phyloP scores from a whole-genome alignment of 2,797 vertebrate species.

The Chelon labrosus region DNA sequence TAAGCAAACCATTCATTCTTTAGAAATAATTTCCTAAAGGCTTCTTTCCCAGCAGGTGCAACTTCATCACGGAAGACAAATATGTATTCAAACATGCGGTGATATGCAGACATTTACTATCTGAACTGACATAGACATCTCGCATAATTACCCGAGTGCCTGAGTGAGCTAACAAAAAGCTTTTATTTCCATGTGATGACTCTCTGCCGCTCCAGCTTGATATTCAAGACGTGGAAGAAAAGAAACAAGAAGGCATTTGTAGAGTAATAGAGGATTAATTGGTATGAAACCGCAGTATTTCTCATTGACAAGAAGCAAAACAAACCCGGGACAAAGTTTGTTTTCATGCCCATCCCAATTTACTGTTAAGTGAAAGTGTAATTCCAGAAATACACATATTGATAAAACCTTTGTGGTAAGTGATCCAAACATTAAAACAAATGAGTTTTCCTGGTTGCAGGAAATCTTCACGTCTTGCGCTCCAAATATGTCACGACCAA shows the following conservation, averaged over 20 bases:
- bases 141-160: constrained; percentile 37
- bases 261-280: background rate
- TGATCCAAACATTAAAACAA: too few relatives aligned
- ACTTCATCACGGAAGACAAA: constrained; percentile 45
- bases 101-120: constrained; percentile 38
- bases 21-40: constrained; percentile 9
- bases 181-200: constrained; percentile 17
- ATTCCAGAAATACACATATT: too few relatives aligned
- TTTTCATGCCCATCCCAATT: background rate
- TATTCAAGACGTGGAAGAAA: background rate
- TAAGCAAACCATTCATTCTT: background rate
- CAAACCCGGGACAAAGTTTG: background rate
- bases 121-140: constrained; percentile 24
- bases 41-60: constrained; percentile 13
- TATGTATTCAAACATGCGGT: constrained; percentile 37
- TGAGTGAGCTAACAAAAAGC: constrained; percentile 20
- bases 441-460: too few relatives aligned
- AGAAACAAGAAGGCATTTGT: background rate
- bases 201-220: constrained; percentile 17
- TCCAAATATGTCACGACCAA: constrained; percentile 78
- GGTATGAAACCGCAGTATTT: background rate
- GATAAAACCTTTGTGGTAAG: too few relatives aligned
- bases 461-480: constrained; percentile 55
- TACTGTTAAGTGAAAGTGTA: too few relatives aligned
- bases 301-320: background rate